Conservation (phyloP, 2,797 vertebrate genomes). For the Falco novaeseelandiae region DNA sequence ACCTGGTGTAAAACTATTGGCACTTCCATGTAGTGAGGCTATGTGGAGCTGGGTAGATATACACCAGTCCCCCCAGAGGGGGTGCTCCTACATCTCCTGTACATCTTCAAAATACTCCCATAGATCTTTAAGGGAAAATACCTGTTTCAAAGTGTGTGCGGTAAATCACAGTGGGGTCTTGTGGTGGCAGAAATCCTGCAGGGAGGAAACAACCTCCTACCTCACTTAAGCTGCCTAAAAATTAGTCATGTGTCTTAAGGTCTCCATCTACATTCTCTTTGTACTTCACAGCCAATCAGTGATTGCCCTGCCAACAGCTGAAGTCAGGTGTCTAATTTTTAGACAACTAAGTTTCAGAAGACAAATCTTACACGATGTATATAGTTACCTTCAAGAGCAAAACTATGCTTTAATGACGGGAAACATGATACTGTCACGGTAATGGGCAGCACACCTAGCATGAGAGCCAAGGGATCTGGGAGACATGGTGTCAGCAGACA, state of each 20-base stretch:
- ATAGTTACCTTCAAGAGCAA: not conserved
- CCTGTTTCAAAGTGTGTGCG: not conserved
- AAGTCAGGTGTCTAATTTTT: not conserved
- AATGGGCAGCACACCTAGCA: not conserved
- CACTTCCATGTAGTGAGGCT: fast-evolving
- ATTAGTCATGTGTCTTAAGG: no score
- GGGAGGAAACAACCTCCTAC: not conserved
- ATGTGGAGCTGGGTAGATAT: fast-evolving
- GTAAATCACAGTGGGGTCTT: not conserved
- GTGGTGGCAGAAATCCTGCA: not conserved
- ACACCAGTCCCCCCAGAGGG: no score
- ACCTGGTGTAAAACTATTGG: not conserved
- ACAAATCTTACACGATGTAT: not conserved
- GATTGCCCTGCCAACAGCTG: no score
- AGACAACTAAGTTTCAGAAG: not conserved
- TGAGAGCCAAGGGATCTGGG: not conserved
- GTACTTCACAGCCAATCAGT: not conserved
- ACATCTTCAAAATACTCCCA: not conserved
- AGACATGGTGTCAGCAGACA: not conserved
- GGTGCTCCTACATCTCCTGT: not conserved
- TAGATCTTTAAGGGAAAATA: not conserved
- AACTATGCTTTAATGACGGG: not conserved
- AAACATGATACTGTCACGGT: not conserved
- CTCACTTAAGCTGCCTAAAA: not conserved
- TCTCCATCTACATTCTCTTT: not conserved